phyloP scores from a whole-genome alignment of 1,140 invertebrate genomes.

The Drusus annulatus region DNA sequence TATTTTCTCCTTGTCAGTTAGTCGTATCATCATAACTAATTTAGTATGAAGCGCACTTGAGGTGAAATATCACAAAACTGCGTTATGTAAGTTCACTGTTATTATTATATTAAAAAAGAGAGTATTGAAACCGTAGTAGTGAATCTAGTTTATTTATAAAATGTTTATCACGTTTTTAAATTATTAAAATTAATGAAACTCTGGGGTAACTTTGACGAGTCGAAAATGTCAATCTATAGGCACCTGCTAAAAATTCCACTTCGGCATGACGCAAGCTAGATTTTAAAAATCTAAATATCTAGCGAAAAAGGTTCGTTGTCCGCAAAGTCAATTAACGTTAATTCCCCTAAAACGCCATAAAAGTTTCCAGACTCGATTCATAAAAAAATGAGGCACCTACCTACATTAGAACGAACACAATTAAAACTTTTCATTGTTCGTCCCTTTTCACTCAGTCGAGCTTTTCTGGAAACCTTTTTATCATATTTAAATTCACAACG shows the following conservation, averaged over 20 bases:
- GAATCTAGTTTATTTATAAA: too few species aligned
- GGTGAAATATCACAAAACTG: too few species aligned
- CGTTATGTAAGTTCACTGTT: too few species aligned
- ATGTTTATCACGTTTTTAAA: too few species aligned
- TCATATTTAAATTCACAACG: background rate
- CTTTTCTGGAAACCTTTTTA: conserved; percentile 22
- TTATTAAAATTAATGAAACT: too few species aligned
- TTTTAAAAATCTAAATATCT: conserved; percentile 23
- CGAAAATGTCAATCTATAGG: too few species aligned
- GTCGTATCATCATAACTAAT: too few species aligned
- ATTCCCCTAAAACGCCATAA: conserved; percentile 22
- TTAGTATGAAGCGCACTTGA: too few species aligned
- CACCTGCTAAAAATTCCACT: background rate
- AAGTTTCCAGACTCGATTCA: conserved; percentile 26
- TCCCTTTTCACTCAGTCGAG: conserved; percentile 21
- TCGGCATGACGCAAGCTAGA: background rate
- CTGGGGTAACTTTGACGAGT: too few species aligned
- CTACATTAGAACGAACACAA: conserved; percentile 31
- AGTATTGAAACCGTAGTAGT: too few species aligned
- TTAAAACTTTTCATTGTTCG: conserved; percentile 35
- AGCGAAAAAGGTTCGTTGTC: background rate
- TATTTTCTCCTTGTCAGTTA: too few species aligned
- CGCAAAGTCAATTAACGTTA: conserved; percentile 33
- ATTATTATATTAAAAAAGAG: too few species aligned
- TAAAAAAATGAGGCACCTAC: conserved; percentile 24